A percentile compares a stretch with the other conserved stretches of the same genome.
Evolutionary conservation across 2,888 invertebrate genomes (phyloP).

Genomic region (Myathropa florea): DNA sequence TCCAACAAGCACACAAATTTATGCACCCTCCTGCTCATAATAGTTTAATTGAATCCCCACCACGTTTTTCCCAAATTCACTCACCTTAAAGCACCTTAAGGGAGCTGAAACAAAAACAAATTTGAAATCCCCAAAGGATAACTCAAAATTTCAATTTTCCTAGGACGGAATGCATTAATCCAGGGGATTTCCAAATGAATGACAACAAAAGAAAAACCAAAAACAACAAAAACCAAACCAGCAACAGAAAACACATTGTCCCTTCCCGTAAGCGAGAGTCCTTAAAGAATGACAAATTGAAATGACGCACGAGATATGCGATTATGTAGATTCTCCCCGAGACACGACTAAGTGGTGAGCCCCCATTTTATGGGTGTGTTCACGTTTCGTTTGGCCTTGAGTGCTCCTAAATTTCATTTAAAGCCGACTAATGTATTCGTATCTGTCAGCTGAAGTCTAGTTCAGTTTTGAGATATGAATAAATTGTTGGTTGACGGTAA

Average conservation of each 20-base stretch:
- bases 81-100: not conserved
- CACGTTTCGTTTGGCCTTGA: constrained; percentile 32
- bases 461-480: constrained; percentile 33
- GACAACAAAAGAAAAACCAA: constrained; percentile 15
- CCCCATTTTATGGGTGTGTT: constrained; percentile 22
- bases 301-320: constrained; percentile 49
- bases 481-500: constrained; percentile 1
- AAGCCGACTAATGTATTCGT: constrained; percentile 30
- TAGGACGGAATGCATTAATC: constrained; percentile 31
- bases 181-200: constrained; percentile 38
- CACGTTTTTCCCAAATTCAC: not conserved
- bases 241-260: too few relatives aligned
- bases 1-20: not conserved
- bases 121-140: not conserved
- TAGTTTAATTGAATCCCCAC: not conserved
- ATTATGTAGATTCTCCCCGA: constrained; percentile 43
- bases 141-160: constrained; percentile 43
- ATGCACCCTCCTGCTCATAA: not conserved
- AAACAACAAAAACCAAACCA: constrained; percentile 17
- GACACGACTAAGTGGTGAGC: constrained; percentile 31
- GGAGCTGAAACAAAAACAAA: not conserved
- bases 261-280: not conserved
- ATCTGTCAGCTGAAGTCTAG: constrained; percentile 17
- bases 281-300: constrained; percentile 48
- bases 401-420: constrained; percentile 34